These are phyloP conservation scores for Teleogryllus occipitalis DNA, from an alignment of 1,140 invertebrate species.

Conservation along the genomic window DNA sequence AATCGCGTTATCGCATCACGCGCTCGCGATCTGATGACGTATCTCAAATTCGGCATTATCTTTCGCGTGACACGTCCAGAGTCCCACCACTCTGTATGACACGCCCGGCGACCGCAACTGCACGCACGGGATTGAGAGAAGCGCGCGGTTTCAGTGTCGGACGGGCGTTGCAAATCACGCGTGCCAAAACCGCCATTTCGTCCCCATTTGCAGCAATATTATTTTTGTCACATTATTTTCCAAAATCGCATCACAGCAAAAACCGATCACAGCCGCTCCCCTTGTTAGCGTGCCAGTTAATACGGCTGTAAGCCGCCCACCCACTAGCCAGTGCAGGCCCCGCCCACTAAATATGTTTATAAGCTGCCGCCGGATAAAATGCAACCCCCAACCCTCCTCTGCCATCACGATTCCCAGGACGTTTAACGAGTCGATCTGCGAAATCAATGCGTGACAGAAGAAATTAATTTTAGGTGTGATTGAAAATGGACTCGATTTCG, in stretches of 20 bases:
- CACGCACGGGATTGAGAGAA: neutral
- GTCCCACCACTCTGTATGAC: too few species aligned
- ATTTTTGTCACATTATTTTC: conserved; percentile 6
- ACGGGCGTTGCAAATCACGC: neutral
- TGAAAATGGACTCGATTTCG: too few species aligned
- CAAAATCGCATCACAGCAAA: neutral
- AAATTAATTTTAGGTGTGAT: too few species aligned
- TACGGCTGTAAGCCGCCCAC: neutral
- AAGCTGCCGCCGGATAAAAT: neutral
- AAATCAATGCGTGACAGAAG: too few species aligned
- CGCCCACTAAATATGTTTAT: neutral
- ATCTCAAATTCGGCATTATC: too few species aligned
- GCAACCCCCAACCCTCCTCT: neutral
- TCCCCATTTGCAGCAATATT: conserved; percentile 4
- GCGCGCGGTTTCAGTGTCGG: neutral
- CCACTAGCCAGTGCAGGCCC: neutral
- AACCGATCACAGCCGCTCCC: neutral
- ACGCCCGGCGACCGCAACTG: too few species aligned
- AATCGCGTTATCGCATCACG: too few species aligned
- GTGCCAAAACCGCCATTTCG: conserved; percentile 3
- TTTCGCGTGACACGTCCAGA: too few species aligned
- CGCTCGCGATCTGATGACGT: too few species aligned
- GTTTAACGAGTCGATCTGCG: too few species aligned
- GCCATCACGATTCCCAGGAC: too few species aligned
- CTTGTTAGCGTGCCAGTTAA: neutral